These are phyloP conservation scores for Stenotaenia linearis DNA, from an alignment of 2,888 invertebrate species.

Conservation along the genomic window DNA sequence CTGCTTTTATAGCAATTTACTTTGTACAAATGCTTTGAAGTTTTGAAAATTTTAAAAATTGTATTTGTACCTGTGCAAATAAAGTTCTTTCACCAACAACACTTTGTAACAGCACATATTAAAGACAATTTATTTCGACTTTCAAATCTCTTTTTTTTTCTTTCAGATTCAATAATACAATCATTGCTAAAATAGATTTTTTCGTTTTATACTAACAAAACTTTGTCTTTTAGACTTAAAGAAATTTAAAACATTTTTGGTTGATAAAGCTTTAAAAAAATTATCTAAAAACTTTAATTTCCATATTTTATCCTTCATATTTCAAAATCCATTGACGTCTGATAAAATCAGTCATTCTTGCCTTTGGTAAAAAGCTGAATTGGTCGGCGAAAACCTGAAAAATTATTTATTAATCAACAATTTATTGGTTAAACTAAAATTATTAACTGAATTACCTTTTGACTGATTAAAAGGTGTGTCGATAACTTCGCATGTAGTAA, in stretches of 20 bases:
- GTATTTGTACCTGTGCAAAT: not conserved
- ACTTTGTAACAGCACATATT: conserved; percentile 13
- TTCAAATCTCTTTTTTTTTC: not conserved
- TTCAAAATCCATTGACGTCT: not conserved
- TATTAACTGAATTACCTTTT: conserved; percentile 57
- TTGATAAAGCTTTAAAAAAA: conserved; percentile 42
- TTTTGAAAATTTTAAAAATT: not conserved
- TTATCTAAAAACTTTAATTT: conserved; percentile 58
- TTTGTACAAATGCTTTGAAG: conserved; percentile 1
- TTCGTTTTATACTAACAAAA: not conserved
- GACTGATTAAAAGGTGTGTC: conserved; percentile 74
- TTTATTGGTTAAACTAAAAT: not conserved
- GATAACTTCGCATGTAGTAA: conserved; percentile 79
- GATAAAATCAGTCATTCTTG: not conserved
- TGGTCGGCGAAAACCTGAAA: conserved; percentile 72
- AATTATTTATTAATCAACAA: not conserved
- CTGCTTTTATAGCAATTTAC: conserved; percentile 17
- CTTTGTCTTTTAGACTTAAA: conserved; percentile 27
- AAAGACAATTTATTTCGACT: conserved; percentile 14
- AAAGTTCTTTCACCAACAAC: not conserved
- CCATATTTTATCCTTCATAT: not conserved
- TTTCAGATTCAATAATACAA: not conserved
- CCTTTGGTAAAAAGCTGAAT: conserved; percentile 52
- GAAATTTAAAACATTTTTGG: conserved; percentile 30
- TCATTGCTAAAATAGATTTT: not conserved